Evolutionary conservation across 2,113 vertebrate species (phyloP).

Genomic region (Pituophis catenifer): DNA sequence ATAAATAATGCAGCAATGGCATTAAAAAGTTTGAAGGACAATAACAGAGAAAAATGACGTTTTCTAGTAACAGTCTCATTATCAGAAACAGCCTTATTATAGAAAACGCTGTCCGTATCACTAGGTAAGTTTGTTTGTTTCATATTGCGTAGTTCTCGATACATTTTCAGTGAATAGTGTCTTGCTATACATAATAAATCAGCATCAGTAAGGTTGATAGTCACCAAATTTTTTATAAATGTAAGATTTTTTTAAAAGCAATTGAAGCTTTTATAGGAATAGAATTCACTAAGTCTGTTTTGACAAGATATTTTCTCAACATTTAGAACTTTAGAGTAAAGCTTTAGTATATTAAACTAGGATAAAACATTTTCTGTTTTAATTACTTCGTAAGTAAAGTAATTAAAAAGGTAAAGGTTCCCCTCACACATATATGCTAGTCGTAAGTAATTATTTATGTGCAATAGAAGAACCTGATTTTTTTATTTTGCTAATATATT

Average conservation of each 20-base stretch:
- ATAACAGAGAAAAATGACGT: not conserved
- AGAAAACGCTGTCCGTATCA: not conserved
- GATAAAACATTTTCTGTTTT: not conserved
- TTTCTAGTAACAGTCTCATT: not conserved
- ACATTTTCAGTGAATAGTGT: not conserved
- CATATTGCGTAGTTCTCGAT: not conserved
- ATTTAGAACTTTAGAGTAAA: not conserved
- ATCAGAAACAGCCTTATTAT: not conserved
- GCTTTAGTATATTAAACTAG: not conserved
- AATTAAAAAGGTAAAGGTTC: too few relatives aligned
- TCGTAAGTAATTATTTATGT: not conserved
- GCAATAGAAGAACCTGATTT: not conserved
- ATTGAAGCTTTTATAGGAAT: not conserved
- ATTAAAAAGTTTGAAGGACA: not conserved
- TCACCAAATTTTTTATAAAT: not conserved
- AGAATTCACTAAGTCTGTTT: not conserved
- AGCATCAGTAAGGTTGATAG: not conserved
- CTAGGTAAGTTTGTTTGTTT: not conserved
- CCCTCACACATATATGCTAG: too few relatives aligned
- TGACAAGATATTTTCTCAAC: not conserved
- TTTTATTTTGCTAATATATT: slow-evolving; percentile 22
- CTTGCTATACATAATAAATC: not conserved
- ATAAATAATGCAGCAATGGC: not conserved
- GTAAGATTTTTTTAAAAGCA: not conserved
- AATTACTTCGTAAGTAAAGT: not conserved